Evolutionary conservation across 2,888 invertebrate genomes (phyloP).

Genomic region (Coecobrya sp.): DNA sequence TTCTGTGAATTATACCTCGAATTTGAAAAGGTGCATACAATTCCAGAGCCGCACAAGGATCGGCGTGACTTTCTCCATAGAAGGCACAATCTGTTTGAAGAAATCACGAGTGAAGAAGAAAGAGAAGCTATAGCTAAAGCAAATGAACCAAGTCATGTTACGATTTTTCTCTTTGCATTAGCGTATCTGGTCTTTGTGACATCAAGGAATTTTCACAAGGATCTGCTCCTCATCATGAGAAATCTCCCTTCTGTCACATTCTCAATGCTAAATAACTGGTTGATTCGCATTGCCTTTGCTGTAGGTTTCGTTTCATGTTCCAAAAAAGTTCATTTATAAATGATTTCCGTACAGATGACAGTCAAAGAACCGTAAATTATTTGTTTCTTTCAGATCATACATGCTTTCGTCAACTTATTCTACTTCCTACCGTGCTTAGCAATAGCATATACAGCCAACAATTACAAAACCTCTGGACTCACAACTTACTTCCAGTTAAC

Average conservation of each 20-base stretch:
- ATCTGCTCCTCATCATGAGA: slow-evolving; percentile 51
- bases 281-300: slow-evolving; percentile 73
- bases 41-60: slow-evolving; percentile 6
- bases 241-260: slow-evolving; percentile 56
- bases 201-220: slow-evolving; percentile 63
- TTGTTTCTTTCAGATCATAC: slow-evolving; percentile 46
- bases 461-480: slow-evolving; percentile 49
- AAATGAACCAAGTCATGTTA: not conserved
- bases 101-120: not conserved
- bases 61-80: not conserved
- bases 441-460: slow-evolving; percentile 47
- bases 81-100: not conserved
- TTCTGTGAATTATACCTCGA: slow-evolving; percentile 48
- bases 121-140: not conserved
- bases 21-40: slow-evolving; percentile 55
- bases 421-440: slow-evolving; percentile 73
- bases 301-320: slow-evolving; percentile 32
- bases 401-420: slow-evolving; percentile 50
- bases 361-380: not conserved
- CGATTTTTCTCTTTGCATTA: slow-evolving; percentile 43
- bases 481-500: slow-evolving; percentile 59
- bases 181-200: slow-evolving; percentile 73
- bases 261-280: slow-evolving; percentile 70
- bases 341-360: not conserved
- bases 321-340: too few species aligned